These are phyloP conservation scores for Ormyrus rosae DNA, from an alignment of 2,888 invertebrate genomes.

Conservation along the genomic window DNA sequence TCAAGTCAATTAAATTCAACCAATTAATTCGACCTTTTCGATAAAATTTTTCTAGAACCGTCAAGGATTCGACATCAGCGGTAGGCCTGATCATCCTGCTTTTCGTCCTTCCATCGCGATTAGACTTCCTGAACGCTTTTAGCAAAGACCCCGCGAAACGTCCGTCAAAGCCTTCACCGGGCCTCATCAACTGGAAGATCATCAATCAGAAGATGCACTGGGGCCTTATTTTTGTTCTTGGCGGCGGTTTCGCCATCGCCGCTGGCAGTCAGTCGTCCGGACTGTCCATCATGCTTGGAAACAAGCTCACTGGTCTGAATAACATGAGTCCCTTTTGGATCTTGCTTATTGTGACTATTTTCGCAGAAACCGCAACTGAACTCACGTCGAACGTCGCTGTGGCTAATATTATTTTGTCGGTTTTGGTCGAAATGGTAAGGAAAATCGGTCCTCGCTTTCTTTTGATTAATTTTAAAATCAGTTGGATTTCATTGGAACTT, in stretches of 20 bases:
- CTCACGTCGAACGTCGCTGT: constrained; percentile 94
- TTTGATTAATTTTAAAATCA: background rate
- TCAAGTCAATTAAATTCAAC: background rate
- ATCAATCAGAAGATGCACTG: constrained; percentile 92
- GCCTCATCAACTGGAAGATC: constrained; percentile 89
- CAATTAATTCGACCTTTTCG: background rate
- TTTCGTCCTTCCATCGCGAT: constrained; percentile 88
- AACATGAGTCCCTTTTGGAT: constrained; percentile 82
- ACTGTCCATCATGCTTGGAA: constrained; percentile 86
- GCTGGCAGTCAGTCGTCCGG: constrained; percentile 89
- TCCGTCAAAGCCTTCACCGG: constrained; percentile 81
- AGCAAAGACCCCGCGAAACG: constrained; percentile 77
- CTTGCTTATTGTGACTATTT: constrained; percentile 85
- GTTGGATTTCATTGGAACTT: too few relatives aligned
- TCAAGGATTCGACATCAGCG: constrained; percentile 89
- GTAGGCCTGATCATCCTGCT: constrained; percentile 89
- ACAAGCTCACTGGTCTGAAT: constrained; percentile 82
- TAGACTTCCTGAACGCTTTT: constrained; percentile 86
- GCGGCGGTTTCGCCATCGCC: constrained; percentile 94
- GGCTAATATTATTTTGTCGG: constrained; percentile 91
- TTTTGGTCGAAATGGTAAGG: constrained; percentile 86
- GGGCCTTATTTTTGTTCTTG: constrained; percentile 91
- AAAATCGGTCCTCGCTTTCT: background rate
- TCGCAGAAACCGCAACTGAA: constrained; percentile 90
- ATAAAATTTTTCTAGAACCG: constrained; percentile 77